Evolutionary conservation across 2,113 vertebrate genomes (phyloP), one percentile per base, ranked within the genome.

Genomic region (Petaurus breviceps): DNA sequence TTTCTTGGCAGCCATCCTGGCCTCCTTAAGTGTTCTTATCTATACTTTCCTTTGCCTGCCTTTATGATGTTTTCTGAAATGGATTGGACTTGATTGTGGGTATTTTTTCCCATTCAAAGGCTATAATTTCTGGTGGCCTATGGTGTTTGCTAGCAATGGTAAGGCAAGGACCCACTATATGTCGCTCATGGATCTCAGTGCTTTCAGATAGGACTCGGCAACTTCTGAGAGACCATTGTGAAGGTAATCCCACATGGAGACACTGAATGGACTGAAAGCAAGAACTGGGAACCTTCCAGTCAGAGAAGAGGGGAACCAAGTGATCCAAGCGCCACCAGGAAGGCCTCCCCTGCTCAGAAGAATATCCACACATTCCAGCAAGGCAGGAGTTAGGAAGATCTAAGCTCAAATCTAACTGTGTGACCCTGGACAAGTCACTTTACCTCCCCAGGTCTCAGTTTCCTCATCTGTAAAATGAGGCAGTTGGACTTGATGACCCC

Each of bases 41-140:
- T 94, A 93, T 95, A 92, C 97, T 94, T 97, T 94, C 95, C 94
- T 94, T 92, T 96, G 93, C 91, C 51, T 96, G 90, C 90, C 96
- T 96, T 95, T 95, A 91, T 95, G 92, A 47, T 96, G 90, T 51
- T 95, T 93, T 84, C 92, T 95, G 46, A 95, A 91, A 84, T 96
- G 53, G n/a, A n/a, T 84, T 84, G 16, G 68, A 43, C n/a, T 84
- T 84, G 68, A 84, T n/a, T 51, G 28, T 92, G 92, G 93, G 92
- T 89, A 90, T 93, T 94, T 53, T 91, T 68, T n/a, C 51, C 54
- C 57, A 77, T 93, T 92, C 93, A 94, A 96, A 97, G 51, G 93
- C 51, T 93, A 96, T 49, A 91, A 92, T 8, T 93, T 94, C 52
- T 90, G 92, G 53, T 24, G 84, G 9, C 43, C 28, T 57, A 46